Conservation (phyloP, 2,113 vertebrate genomes). For the Scalopus aquaticus region DNA sequence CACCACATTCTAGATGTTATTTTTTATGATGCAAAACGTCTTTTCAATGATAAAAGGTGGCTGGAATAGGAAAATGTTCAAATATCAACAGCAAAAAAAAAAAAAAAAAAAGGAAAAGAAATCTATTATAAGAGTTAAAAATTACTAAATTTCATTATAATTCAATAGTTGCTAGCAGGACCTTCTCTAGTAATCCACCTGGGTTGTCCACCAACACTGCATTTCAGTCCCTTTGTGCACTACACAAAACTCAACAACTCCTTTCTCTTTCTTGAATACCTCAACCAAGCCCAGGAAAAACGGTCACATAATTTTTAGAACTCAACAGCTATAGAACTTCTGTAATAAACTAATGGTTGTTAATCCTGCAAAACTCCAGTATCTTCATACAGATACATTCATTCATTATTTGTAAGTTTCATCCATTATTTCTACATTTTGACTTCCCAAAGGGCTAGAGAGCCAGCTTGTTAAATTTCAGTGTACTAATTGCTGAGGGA, state of each 20-base stretch:
- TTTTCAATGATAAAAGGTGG: neutral
- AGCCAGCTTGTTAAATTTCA: constrained; percentile 28
- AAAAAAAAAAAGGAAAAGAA: neutral
- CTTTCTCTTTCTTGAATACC: neutral
- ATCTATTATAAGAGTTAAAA: constrained; percentile 80
- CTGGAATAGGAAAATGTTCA: constrained; percentile 4
- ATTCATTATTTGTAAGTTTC: neutral
- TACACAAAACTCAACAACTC: neutral
- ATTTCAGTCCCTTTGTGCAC: neutral
- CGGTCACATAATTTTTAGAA: neutral
- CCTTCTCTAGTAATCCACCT: constrained; percentile 85
- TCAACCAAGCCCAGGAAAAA: neutral
- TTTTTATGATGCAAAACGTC: constrained; percentile 28
- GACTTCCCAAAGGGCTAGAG: neutral
- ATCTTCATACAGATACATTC: neutral
- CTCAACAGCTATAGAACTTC: neutral
- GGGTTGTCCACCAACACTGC: constrained; percentile 49
- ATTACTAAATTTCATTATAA: constrained; percentile 83
- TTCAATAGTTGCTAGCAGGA: constrained; percentile 84
- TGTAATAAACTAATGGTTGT: neutral
- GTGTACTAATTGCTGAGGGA: neutral
- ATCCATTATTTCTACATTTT: neutral
- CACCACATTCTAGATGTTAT: constrained; percentile 75
- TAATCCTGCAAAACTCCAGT: neutral
- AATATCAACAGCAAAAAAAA: neutral